Percentiles rank a stretch among this genome's conserved stretches.
phyloP scores from a whole-genome alignment of 1,140 invertebrate species.

The Caenorhabditis remanei region DNA sequence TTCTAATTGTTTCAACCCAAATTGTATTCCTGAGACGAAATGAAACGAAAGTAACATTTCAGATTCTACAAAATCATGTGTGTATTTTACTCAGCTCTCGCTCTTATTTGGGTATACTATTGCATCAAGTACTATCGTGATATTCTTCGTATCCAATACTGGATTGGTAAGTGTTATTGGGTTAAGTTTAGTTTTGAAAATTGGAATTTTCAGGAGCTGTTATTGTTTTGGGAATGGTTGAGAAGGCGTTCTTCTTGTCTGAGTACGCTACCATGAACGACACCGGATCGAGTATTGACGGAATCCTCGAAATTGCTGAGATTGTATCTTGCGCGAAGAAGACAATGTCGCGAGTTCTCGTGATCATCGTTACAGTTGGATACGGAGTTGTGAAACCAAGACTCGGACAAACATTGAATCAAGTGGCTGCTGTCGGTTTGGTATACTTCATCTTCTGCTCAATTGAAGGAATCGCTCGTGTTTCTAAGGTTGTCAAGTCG shows the following conservation, averaged over 20 bases:
- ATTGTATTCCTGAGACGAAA: too few species aligned
- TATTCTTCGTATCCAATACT: slow-evolving; percentile 92
- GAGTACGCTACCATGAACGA: slow-evolving; percentile 87
- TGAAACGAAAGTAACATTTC: background rate
- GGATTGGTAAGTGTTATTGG: slow-evolving; percentile 82
- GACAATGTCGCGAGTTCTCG: slow-evolving; percentile 89
- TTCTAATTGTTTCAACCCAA: background rate
- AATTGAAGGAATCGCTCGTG: slow-evolving; percentile 86
- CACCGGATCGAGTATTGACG: slow-evolving; percentile 82
- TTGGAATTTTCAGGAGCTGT: slow-evolving; percentile 68
- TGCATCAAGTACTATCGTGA: slow-evolving; percentile 86
- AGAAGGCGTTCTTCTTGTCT: slow-evolving; percentile 88
- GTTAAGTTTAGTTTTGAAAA: background rate
- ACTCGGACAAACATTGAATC: slow-evolving; percentile 87
- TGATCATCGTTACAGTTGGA: slow-evolving; percentile 92
- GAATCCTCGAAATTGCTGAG: slow-evolving; percentile 83
- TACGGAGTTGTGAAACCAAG: slow-evolving; percentile 96
- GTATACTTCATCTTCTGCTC: slow-evolving; percentile 88
- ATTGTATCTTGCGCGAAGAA: slow-evolving; percentile 89
- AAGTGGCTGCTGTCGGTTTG: slow-evolving; percentile 86
- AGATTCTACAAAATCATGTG: slow-evolving; percentile 92
- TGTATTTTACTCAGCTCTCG: slow-evolving; percentile 86
- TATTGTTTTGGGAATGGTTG: slow-evolving; percentile 78
- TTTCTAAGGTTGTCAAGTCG: slow-evolving; percentile 80
- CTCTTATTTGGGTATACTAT: slow-evolving; percentile 87